Evolutionary conservation across 1,140 invertebrate genomes (phyloP).

Genomic region (Frieseomelitta varia): DNA sequence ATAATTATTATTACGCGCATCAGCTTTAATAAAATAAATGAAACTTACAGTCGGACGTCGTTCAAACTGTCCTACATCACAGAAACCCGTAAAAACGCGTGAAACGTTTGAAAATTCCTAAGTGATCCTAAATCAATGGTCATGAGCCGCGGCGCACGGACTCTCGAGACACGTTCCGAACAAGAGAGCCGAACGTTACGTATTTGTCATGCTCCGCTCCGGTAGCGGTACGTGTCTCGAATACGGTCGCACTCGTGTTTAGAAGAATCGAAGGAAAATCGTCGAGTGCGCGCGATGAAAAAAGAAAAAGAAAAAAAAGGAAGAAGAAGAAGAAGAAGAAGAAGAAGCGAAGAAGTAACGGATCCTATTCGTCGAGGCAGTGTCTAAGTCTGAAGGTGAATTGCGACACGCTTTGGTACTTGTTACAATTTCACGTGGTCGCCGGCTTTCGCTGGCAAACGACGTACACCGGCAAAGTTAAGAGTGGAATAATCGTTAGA

Average conservation of each 20-base stretch:
- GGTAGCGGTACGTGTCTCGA: conserved; percentile 28
- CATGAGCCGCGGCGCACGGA: not conserved
- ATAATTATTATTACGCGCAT: too few species aligned
- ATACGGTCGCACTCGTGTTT: conserved; percentile 48
- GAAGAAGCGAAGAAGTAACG: not conserved
- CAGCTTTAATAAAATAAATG: too few species aligned
- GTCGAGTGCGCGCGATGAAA: conserved; percentile 40
- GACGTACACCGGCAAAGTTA: not conserved
- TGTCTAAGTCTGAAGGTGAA: conserved; percentile 43
- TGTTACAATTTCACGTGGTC: conserved; percentile 52
- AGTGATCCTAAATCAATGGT: too few species aligned
- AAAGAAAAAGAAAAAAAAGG: not conserved
- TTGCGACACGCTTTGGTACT: conserved; percentile 61
- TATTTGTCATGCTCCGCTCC: conserved; percentile 8
- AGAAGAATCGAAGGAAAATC: conserved; percentile 52
- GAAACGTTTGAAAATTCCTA: too few species aligned
- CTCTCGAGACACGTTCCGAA: not conserved
- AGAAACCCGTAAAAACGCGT: too few species aligned
- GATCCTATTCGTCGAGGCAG: conserved; percentile 13
- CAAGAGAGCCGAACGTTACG: not conserved
- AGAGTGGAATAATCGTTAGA: conserved; percentile 57
- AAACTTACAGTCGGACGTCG: too few species aligned
- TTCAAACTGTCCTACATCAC: too few species aligned
- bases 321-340: not conserved
- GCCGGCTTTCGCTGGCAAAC: conserved; percentile 52